Evolutionary conservation across 2,888 invertebrate species (phyloP), one percentile per base, ranked within the genome.

Genomic region (Timema podura): DNA sequence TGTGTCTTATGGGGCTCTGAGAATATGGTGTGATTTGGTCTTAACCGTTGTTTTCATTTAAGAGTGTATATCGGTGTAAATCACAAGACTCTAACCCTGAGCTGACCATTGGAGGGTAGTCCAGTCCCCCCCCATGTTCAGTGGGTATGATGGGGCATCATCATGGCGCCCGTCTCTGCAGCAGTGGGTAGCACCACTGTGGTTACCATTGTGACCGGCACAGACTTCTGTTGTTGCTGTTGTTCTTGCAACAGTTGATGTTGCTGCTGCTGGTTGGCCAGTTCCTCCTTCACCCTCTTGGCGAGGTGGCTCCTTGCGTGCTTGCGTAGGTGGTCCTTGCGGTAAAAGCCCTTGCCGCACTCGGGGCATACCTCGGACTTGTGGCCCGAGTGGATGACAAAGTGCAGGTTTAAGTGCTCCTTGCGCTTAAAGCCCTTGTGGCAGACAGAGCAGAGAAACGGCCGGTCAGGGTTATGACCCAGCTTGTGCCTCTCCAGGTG

Each of bases 331-430:
- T 92, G 92, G 79, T 92, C 92, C 78, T 91, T 92, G 68, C 91
- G 85, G 79, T 91, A 91, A 80, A 77, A 70, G 45, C 66, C 70
- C 81, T 91, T 91, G 61, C 91, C 91, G 77, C 91, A 92, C 78
- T 90, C 89, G 49, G 83, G 85, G 79, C 91, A 92, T 74, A 91
- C 88, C 80, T 92, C 91, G 6, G 90, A 91, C 82, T 92, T 92
- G 79, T 91, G 89, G 49, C 92, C 92, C 69, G 91, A 91, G 82
- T 93, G 93, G 79, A 92, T 93, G 76, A 92, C 91, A 76, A 89
- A 89, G 82, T 93, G 93, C 74, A 92, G 85, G 80, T 91, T 92
- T 77, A 93, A 85, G 77, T 93, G 92, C 78, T 93, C 92, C 79
- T 91, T 89, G 71, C 92, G 85, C 80, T 92, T 92, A 82, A 92